A percentile compares a stretch with the other conserved stretches of the same genome.
These are phyloP conservation scores for Orientallactaga sibirica DNA, from an alignment of 2,797 vertebrate species.

Conservation along the genomic window DNA sequence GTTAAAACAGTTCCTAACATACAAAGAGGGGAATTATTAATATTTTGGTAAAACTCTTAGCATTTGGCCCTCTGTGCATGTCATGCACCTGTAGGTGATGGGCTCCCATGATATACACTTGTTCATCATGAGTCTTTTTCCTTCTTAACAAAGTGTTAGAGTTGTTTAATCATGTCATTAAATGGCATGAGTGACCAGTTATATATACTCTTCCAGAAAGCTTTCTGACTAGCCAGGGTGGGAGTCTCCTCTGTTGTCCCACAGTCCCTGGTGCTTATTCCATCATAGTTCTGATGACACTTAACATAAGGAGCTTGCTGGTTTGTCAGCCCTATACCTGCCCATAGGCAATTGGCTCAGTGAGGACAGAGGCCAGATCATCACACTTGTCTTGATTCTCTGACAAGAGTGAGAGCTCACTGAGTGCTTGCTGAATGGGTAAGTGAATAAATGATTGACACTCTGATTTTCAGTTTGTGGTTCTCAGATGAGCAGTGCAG, in stretches of 20 bases:
- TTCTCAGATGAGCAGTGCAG: not conserved
- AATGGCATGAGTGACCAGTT: not conserved
- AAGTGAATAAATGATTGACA: not conserved
- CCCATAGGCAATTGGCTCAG: not conserved
- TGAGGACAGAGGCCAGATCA: not conserved
- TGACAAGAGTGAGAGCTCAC: fast-evolving
- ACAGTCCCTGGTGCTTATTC: not conserved
- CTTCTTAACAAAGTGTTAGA: not conserved
- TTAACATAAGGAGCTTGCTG: not conserved
- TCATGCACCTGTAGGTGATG: not conserved
- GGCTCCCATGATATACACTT: not conserved
- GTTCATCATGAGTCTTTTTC: not conserved
- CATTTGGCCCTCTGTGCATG: not conserved
- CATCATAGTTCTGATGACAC: too few relatives aligned
- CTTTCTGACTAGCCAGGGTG: not conserved
- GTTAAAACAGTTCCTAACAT: not conserved
- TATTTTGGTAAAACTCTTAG: not conserved
- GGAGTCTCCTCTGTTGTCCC: not conserved
- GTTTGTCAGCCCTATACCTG: not conserved
- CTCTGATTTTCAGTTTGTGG: not conserved
- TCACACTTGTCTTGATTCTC: not conserved
- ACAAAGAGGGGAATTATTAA: not conserved
- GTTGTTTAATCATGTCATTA: not conserved
- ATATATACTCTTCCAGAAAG: not conserved
- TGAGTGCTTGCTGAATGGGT: not conserved